These are phyloP conservation scores for Zoanthus sansibaricus DNA, from an alignment of 92 coral and sea anemone genomes.

Conservation along the genomic window DNA sequence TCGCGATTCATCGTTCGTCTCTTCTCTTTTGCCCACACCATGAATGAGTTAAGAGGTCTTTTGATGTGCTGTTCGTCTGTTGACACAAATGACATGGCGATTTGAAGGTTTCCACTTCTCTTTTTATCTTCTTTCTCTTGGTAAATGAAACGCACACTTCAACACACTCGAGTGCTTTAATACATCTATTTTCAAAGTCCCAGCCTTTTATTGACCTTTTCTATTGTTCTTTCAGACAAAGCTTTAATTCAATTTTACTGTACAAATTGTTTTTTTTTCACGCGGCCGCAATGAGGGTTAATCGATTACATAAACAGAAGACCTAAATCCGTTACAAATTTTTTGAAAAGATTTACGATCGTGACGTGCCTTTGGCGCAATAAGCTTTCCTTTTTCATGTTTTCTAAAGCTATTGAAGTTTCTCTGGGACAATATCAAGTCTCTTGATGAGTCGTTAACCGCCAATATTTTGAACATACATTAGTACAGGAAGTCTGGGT, in stretches of 20 bases:
- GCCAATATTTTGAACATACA: neutral
- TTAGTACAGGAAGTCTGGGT: neutral
- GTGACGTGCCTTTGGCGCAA: neutral
- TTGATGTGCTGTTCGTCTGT: constrained; percentile 77
- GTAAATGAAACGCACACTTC: constrained; percentile 28
- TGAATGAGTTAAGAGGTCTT: constrained; percentile 89
- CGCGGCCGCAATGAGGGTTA: constrained; percentile 29
- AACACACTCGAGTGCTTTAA: constrained; percentile 40
- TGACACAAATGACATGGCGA: constrained; percentile 39
- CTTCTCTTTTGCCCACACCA: constrained; percentile 93
- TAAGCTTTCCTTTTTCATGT: constrained; percentile 8
- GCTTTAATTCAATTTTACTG: constrained; percentile 30
- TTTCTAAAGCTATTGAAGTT: constrained; percentile 14
- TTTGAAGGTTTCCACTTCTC: neutral
- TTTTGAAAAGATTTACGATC: neutral
- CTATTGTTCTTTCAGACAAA: constrained; percentile 32
- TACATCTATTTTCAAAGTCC: constrained; percentile 27
- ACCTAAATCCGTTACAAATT: neutral
- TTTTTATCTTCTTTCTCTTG: constrained; percentile 18
- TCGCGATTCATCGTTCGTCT: constrained; percentile 82
- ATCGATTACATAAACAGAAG: constrained; percentile 23
- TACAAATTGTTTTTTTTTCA: constrained; percentile 18
- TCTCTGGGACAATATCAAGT: constrained; percentile 7
- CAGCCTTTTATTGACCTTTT: constrained; percentile 23
- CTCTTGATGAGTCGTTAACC: neutral